Evolutionary conservation across 1,140 invertebrate genomes (phyloP).

Genomic region (Cephus cinctus): DNA sequence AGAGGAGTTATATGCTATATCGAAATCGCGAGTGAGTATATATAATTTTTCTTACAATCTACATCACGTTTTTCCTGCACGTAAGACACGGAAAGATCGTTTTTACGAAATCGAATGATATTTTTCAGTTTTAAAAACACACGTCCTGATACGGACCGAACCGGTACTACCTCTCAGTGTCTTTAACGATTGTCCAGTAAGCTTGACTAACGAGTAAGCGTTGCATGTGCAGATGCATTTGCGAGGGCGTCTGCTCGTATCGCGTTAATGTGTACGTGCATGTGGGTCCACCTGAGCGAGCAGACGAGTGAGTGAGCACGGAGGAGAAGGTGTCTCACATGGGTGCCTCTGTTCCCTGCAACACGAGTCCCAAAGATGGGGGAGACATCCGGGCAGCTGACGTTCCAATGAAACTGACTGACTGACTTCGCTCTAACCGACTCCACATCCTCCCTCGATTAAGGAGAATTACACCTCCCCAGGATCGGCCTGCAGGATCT

Average conservation of each 20-base stretch:
- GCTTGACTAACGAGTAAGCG: too few relatives aligned
- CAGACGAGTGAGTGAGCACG: slow-evolving; percentile 42
- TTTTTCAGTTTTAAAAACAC: too few relatives aligned
- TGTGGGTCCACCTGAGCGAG: slow-evolving; percentile 49
- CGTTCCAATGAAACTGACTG: slow-evolving; percentile 55
- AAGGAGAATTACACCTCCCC: slow-evolving; percentile 55
- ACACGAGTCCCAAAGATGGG: slow-evolving; percentile 53
- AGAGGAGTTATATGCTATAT: too few relatives aligned
- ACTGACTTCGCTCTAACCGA: slow-evolving; percentile 57
- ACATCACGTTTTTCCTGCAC: too few relatives aligned
- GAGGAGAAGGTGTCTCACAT: slow-evolving; percentile 56
- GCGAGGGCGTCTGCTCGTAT: slow-evolving; percentile 24
- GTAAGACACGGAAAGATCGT: too few relatives aligned
- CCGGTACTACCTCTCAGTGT: too few relatives aligned
- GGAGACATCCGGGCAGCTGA: slow-evolving; percentile 58
- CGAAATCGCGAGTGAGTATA: too few relatives aligned
- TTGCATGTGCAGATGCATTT: too few relatives aligned
- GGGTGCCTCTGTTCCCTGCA: slow-evolving; percentile 52
- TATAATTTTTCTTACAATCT: too few relatives aligned
- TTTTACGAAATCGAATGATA: too few relatives aligned
- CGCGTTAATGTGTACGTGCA: slow-evolving; percentile 26
- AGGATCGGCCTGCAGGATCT: slow-evolving; percentile 1
- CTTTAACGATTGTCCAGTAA: too few relatives aligned
- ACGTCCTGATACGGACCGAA: too few relatives aligned
- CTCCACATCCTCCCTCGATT: slow-evolving; percentile 58